These are phyloP conservation scores for Capreolus pygargus DNA, from an alignment of 2,113 vertebrate species.

Conservation along the genomic window DNA sequence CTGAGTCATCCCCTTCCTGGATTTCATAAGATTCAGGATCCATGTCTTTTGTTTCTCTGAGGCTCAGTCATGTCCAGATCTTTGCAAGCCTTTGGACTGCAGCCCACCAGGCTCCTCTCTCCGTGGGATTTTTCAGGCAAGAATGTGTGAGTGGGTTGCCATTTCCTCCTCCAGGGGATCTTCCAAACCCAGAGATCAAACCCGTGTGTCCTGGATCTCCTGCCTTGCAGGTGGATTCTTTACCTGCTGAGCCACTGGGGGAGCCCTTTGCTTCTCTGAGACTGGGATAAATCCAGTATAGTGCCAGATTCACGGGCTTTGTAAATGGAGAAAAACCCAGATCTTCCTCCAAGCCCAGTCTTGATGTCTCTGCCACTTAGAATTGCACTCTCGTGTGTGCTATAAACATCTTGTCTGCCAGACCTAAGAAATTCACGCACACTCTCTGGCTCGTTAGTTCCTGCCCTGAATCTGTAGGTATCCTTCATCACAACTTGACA, in stretches of 20 bases:
- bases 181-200: background rate
- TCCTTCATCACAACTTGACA: conserved; percentile 48
- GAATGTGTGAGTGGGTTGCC: background rate
- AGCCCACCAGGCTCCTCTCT: background rate
- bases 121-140: background rate
- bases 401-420: conserved; percentile 32
- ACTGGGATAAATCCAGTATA: background rate
- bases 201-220: background rate
- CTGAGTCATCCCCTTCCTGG: background rate
- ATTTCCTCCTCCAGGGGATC: background rate
- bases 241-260: background rate
- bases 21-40: background rate
- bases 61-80: background rate
- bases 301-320: background rate
- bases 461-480: background rate
- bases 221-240: background rate
- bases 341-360: background rate
- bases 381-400: conserved; percentile 20
- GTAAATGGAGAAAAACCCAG: background rate
- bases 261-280: background rate
- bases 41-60: background rate
- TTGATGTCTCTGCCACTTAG: conserved; percentile 10
- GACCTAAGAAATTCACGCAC: conserved; percentile 23
- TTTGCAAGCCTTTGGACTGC: background rate
- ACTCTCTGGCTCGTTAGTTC: background rate